These are phyloP conservation scores for Carcina quercana DNA, from an alignment of 2,888 invertebrate species.

Conservation along the genomic window DNA sequence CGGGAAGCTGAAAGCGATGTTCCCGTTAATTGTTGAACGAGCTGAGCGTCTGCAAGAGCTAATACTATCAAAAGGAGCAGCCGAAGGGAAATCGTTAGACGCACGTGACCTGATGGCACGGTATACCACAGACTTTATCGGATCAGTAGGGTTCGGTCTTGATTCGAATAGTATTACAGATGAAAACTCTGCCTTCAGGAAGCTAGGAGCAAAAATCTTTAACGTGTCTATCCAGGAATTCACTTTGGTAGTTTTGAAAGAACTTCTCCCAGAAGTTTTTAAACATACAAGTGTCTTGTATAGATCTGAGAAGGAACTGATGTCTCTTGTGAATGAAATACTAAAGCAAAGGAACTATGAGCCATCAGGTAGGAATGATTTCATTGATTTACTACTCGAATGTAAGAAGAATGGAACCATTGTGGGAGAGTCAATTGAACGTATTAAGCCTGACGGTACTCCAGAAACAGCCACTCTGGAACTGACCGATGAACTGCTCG, in stretches of 20 bases:
- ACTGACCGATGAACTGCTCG: slow-evolving; percentile 15
- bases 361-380: slow-evolving; percentile 21
- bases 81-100: not conserved
- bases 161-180: slow-evolving; percentile 17
- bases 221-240: not conserved
- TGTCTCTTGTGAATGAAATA: slow-evolving; percentile 10
- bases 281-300: slow-evolving; percentile 1
- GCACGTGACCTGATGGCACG: slow-evolving; percentile 23
- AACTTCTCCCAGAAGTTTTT: slow-evolving; percentile 1
- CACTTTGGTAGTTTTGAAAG: slow-evolving; percentile 2
- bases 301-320: slow-evolving; percentile 3
- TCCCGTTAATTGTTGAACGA: slow-evolving; percentile 19
- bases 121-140: slow-evolving; percentile 20
- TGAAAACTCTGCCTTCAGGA: slow-evolving; percentile 18
- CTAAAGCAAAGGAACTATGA: slow-evolving; percentile 16
- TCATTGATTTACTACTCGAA: slow-evolving; percentile 24
- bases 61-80: not conserved
- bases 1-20: slow-evolving; percentile 23
- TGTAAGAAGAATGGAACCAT: slow-evolving; percentile 17
- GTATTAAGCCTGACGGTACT: slow-evolving; percentile 14
- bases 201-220: slow-evolving; percentile 17
- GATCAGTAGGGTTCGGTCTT: slow-evolving; percentile 19
- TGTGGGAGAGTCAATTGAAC: slow-evolving; percentile 17
- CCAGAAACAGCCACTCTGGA: slow-evolving; percentile 12
- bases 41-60: slow-evolving; percentile 29